Conservation (phyloP, 2,113 vertebrate species). For the Hemichromis elongatus region DNA sequence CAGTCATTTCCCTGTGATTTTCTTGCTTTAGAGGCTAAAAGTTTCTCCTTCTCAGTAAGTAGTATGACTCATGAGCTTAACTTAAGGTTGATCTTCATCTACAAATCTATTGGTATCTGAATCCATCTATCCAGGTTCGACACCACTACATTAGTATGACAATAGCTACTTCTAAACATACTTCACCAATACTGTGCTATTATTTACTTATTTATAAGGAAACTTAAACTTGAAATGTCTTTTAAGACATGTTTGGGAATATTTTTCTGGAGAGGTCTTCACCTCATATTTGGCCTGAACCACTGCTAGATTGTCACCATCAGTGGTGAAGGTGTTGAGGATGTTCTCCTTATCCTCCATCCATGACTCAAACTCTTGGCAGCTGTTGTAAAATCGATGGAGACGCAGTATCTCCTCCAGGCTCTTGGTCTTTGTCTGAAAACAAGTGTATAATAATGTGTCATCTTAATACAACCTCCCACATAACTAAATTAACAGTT, state of each 20-base stretch:
- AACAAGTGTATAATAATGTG: not conserved
- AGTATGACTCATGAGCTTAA: not conserved
- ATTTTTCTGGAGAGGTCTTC: not conserved
- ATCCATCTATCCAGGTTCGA: not conserved
- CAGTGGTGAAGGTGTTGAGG: constrained; percentile 73
- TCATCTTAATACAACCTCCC: not conserved
- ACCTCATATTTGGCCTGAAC: constrained; percentile 84
- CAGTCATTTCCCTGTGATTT: not conserved
- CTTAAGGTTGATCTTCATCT: not conserved
- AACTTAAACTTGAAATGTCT: too few relatives aligned
- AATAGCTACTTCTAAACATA: not conserved
- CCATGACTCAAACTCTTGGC: constrained; percentile 85
- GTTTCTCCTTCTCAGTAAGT: not conserved
- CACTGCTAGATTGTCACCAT: constrained; percentile 69
- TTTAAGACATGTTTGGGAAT: not conserved
- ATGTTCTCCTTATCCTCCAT: constrained; percentile 82
- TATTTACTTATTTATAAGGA: not conserved
- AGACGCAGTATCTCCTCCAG: constrained; percentile 80
- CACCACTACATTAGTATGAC: not conserved
- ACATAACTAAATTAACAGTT: not conserved
- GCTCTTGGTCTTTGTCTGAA: constrained; percentile 67
- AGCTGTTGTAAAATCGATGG: constrained; percentile 79
- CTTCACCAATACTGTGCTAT: not conserved
- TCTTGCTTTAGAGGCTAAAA: not conserved
- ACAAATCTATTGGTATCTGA: not conserved